phyloP scores from a whole-genome alignment of 2,888 invertebrate species.

The Cotesia congregata region DNA sequence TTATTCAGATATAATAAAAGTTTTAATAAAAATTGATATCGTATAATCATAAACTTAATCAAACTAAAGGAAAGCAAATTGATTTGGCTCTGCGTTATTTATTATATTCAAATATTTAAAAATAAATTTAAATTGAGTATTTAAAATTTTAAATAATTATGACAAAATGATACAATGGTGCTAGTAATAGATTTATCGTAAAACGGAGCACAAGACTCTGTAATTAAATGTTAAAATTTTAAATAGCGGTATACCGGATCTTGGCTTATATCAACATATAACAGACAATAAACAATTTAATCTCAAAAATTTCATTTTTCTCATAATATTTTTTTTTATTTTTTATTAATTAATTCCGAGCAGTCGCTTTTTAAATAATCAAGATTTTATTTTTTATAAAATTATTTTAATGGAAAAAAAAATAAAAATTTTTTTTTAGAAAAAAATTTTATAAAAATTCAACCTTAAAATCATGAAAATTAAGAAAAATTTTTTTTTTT shows the following conservation, averaged over 20 bases:
- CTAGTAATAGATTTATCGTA: conserved; percentile 29
- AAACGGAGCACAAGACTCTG: conserved; percentile 9
- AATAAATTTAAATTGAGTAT: conserved; percentile 20
- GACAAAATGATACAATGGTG: conserved; percentile 36
- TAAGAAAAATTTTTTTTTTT: not conserved
- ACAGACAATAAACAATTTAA: conserved; percentile 61
- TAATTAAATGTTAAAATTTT: conserved; percentile 8
- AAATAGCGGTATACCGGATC: conserved; percentile 15
- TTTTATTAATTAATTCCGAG: conserved; percentile 6
- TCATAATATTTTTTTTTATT: not conserved
- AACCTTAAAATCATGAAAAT: too few relatives aligned
- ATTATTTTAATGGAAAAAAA: too few relatives aligned
- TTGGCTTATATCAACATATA: conserved; percentile 54
- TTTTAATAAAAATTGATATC: not conserved
- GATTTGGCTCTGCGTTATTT: conserved; percentile 6
- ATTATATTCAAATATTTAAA: not conserved
- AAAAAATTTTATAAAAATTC: too few relatives aligned
- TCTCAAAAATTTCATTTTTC: conserved; percentile 54
- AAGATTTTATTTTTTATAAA: too few relatives aligned
- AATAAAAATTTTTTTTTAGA: too few relatives aligned
- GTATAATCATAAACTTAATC: conserved; percentile 33
- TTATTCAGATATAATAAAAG: conserved; percentile 21
- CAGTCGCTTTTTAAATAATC: not conserved
- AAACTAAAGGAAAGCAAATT: conserved; percentile 19
- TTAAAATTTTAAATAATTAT: conserved; percentile 19